A percentile compares a stretch with the other conserved stretches of the same genome.
Conservation (phyloP, 2,113 vertebrate species). For the Aythya baeri region DNA sequence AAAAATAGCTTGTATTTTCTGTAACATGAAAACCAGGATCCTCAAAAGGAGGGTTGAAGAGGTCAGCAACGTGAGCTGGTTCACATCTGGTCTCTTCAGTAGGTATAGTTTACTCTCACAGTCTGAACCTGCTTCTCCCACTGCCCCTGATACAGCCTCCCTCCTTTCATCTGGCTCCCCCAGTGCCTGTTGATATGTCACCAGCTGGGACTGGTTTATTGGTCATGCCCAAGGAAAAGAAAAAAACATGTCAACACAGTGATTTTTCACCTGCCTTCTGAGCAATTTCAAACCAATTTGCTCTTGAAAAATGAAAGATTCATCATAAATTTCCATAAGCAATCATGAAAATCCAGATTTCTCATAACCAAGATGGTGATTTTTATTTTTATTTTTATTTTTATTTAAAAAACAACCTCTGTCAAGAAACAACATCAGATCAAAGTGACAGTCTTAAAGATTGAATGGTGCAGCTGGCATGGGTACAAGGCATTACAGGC, state of each 20-base stretch:
- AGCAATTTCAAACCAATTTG: neutral
- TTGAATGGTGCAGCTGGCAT: neutral
- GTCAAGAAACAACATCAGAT: neutral
- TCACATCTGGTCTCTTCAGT: neutral
- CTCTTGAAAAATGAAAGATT: neutral
- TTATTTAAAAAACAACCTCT: neutral
- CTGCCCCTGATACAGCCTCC: neutral
- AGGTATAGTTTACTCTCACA: neutral
- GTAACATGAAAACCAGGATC: neutral
- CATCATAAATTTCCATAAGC: neutral
- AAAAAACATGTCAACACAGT: neutral
- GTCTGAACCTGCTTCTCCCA: neutral
- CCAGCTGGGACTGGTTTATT: neutral
- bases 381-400: neutral
- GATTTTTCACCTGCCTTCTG: neutral
- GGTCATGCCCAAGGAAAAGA: neutral
- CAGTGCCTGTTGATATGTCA: neutral
- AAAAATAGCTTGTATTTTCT: neutral
- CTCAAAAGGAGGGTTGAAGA: neutral
- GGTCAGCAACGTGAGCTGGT: fast-evolving
- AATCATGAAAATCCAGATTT: neutral
- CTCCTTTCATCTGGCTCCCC: neutral
- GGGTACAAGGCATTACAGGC: neutral
- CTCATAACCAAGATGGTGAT: neutral
- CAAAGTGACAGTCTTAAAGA: neutral